These are phyloP conservation scores for Periparus ater DNA, from an alignment of 2,797 vertebrate species.

Conservation along the genomic window DNA sequence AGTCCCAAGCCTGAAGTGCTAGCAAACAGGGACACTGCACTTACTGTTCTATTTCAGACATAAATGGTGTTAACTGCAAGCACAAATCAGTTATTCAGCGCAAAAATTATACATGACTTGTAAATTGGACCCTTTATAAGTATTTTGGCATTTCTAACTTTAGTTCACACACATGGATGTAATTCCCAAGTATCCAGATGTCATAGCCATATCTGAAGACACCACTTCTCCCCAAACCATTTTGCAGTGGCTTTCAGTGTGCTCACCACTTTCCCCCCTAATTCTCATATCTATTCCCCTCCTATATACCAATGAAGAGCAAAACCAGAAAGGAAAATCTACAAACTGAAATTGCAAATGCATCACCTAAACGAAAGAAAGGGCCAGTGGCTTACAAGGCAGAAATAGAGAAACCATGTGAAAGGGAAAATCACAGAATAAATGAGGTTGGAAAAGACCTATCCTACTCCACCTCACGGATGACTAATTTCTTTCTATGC, in stretches of 20 bases:
- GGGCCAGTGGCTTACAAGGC: neutral
- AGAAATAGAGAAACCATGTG: neutral
- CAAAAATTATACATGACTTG: slow-evolving; percentile 23
- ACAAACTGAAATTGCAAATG: slow-evolving; percentile 8
- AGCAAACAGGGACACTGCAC: neutral
- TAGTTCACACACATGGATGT: neutral
- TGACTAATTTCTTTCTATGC: neutral
- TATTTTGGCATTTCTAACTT: neutral
- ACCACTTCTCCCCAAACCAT: neutral
- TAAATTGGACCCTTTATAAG: neutral
- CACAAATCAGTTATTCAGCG: slow-evolving; percentile 25
- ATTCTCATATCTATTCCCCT: neutral
- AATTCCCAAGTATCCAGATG: neutral
- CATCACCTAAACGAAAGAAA: neutral
- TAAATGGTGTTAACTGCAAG: slow-evolving; percentile 38
- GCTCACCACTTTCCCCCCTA: neutral
- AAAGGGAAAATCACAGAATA: neutral
- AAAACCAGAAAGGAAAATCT: neutral
- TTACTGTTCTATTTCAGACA: slow-evolving; percentile 5
- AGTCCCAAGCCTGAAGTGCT: neutral
- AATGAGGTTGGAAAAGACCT: neutral
- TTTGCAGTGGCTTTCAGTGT: neutral
- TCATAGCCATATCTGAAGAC: neutral
- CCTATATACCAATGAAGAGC: neutral
- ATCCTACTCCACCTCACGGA: neutral